phyloP scores from a whole-genome alignment of 2,113 vertebrate genomes.

The Oncorhynchus clarkii region DNA sequence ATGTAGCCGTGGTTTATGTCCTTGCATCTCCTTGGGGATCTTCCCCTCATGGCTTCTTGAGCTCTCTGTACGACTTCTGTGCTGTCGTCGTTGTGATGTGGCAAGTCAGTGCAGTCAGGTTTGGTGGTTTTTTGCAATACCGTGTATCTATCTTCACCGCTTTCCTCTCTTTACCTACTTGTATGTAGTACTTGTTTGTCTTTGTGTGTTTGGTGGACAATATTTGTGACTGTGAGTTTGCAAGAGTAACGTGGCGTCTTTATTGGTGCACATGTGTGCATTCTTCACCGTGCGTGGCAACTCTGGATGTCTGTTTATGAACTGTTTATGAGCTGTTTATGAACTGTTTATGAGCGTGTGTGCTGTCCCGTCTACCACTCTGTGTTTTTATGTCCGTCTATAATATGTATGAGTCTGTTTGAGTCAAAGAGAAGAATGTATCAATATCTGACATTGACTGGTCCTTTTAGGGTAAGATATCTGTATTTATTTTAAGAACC shows the following conservation, averaged over 20 bases:
- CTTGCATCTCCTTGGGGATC: constrained; percentile 6
- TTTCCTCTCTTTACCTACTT: not conserved
- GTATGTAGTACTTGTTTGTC: not conserved
- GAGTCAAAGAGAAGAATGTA: not conserved
- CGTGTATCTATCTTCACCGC: not conserved
- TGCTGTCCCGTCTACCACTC: not conserved
- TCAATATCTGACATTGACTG: not conserved
- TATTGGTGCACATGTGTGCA: not conserved
- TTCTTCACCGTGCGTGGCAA: not conserved
- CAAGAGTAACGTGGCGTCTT: not conserved
- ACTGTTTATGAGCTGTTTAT: not conserved
- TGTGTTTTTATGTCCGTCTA: not conserved
- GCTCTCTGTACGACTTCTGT: not conserved
- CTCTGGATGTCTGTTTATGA: not conserved
- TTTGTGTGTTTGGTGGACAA: not conserved
- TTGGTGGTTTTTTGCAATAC: not conserved
- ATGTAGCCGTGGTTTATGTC: not conserved
- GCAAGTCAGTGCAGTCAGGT: not conserved
- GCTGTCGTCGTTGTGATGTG: constrained; percentile 3
- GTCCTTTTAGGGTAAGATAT: not conserved
- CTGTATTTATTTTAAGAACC: not conserved
- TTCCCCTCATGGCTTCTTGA: not conserved
- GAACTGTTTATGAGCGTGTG: not conserved
- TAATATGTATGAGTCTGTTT: not conserved
- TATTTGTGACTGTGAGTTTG: not conserved